Evolutionary conservation across 2,888 invertebrate genomes (phyloP).

Genomic region (Phaedon cochleariae): DNA sequence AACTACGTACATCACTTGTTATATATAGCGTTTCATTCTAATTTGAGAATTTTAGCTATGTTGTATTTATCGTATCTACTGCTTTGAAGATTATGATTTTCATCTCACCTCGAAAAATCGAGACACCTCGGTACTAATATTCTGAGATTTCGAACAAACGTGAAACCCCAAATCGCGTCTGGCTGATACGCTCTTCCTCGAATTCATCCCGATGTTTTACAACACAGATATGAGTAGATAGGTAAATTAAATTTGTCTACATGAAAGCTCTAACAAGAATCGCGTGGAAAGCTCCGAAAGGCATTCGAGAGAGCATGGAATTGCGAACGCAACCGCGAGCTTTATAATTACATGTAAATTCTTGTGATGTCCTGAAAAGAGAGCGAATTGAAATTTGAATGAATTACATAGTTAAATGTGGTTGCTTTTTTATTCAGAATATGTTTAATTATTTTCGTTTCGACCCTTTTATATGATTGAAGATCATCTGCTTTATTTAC

Average conservation of each 20-base stretch:
- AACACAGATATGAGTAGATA: slow-evolving; percentile 46
- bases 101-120: too few relatives aligned
- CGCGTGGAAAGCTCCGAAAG: slow-evolving; percentile 51
- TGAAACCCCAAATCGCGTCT: neutral
- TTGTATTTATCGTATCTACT: too few relatives aligned
- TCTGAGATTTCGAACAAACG: neutral
- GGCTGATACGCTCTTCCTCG: neutral
- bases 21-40: too few relatives aligned
- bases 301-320: slow-evolving; percentile 34
- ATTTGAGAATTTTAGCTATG: too few relatives aligned
- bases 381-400: slow-evolving; percentile 56
- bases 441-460: neutral
- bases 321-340: slow-evolving; percentile 55
- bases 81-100: too few relatives aligned
- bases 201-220: slow-evolving; percentile 30
- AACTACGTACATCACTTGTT: too few relatives aligned
- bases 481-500: too few relatives aligned
- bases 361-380: slow-evolving; percentile 56
- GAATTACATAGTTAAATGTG: slow-evolving; percentile 54
- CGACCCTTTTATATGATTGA: neutral
- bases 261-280: slow-evolving; percentile 56
- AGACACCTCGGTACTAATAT: neutral
- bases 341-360: slow-evolving; percentile 59
- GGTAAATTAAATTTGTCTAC: slow-evolving; percentile 57
- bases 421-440: slow-evolving; percentile 32